Evolutionary conservation across 1,140 invertebrate genomes (phyloP), one percentile per base, ranked within the genome.

Genomic region (Solen grandis): DNA sequence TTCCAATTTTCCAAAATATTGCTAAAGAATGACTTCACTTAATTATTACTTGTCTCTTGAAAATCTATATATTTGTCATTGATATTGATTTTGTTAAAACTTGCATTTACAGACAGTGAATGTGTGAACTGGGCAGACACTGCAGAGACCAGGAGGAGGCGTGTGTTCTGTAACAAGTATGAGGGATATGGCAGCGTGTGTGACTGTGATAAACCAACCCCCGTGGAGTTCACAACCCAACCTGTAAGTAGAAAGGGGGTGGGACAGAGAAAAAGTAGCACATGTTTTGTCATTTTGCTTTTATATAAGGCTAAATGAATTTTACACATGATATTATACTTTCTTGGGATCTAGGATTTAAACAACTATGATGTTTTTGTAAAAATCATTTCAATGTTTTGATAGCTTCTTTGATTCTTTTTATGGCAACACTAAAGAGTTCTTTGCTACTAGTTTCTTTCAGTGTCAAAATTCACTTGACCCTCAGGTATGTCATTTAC

Each of bases 141-240:
- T 52, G 92, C 93, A 83, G 93, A 93, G 73, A 94, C 93, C 83
- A 78, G 88, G 55, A 84, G 94, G 35, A 86, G 94, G 35, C 85
- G 90, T 80, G 88, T 92, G n/a, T 95, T 95, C 88, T 95, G 95
- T 88, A 93, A 93, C 85, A 94, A 93, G 74, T 93, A 95, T 60
- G 95, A 95, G 88, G 95, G 95, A 1, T 95, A 95, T 90, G 94
- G 95, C 5, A 93, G 93, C 86, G 93, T 95, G 2, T 95, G 95
- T 88, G 93, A 92, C 63, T 95, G 95, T 89, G 85, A 88, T 36
- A 93, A 94, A 86, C 94, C 95, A 57, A 93, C 94, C 14, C 94
- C 94, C 2, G 85, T 95, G 1, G 84, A 89, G 25, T 94, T 95
- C 84, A 86, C 88, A 31, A 91, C 91, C 2, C 76, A 90, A 77